Evolutionary conservation across 2,113 vertebrate genomes (phyloP), one percentile per base, ranked within the genome.

Genomic region (Cepphus grylle): DNA sequence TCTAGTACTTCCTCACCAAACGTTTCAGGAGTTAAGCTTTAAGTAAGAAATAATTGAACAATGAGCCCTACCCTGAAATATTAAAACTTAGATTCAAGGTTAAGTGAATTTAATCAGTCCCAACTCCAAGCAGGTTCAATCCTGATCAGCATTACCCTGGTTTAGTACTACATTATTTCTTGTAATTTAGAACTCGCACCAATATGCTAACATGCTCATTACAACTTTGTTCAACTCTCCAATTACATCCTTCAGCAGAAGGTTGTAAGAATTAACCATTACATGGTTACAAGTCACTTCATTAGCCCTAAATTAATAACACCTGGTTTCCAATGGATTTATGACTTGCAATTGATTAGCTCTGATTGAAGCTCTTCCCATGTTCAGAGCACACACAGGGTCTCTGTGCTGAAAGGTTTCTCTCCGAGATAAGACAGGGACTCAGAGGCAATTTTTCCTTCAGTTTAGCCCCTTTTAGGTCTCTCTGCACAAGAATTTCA

Each of bases 271-370:
- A 92, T 95, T 93, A 95, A 96, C 80, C 59, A 73, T 81, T 94
- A 96, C 55, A 84, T 91, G 83, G 86, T 89, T 96, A 81, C 91
- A 95, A 96, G 69, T 72, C 70, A 87, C 91, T 96, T 81, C 70
- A 95, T 87, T 85, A 93, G 73, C 52, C 70, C 49, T 52, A 81
- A 88, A 96, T 95, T 84, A 96, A 8, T 65, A 87, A 87, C 87
- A 96, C 61, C 87, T 93, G 69, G 73, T 81, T 97, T 96, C 84
- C 91, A 87, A 72, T 53, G 73, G 86, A 87, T 91, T 93, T 94
- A 93, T 30, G 47, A 59, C 56, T 87, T 52, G 34, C 56, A 91
- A 86, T 18, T 78, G 72, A 95, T 78, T 59, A 76, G 69, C 77
- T 69, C 73, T 69, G 61, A 96, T 40, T 87, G 73, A 94, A 85